Evolutionary conservation across 2,888 invertebrate genomes (phyloP).

Genomic region (Oscheius sp.): DNA sequence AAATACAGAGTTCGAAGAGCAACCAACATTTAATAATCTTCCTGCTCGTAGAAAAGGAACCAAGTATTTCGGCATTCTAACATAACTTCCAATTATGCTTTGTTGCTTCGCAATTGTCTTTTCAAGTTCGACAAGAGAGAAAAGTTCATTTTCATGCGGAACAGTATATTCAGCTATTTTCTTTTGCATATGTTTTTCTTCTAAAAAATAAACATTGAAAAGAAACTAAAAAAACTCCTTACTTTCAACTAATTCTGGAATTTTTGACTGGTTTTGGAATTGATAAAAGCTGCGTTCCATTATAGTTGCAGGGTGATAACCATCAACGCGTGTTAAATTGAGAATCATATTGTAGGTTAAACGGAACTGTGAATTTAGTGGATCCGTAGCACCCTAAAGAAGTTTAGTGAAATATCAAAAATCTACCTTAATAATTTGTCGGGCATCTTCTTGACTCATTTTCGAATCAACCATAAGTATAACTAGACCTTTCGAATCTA

Average conservation of each 20-base stretch:
- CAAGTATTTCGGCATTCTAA: slow-evolving; percentile 84
- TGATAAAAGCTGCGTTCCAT: slow-evolving; percentile 96
- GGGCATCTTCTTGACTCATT: slow-evolving; percentile 77
- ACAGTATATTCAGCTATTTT: background rate
- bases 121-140: background rate
- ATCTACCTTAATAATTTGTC: slow-evolving; percentile 74
- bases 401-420: background rate
- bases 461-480: slow-evolving; percentile 98
- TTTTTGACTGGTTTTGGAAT: slow-evolving; percentile 89
- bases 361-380: slow-evolving; percentile 98
- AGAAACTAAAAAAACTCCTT: slow-evolving; percentile 71
- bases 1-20: slow-evolving; percentile 4
- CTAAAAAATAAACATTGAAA: background rate
- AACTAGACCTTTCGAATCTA: slow-evolving; percentile 94
- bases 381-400: slow-evolving; percentile 88
- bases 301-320: slow-evolving; percentile 99
- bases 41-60: slow-evolving; percentile 94
- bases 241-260: slow-evolving; percentile 89
- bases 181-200: background rate
- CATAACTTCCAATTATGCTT: too few relatives aligned
- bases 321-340: slow-evolving; percentile 87
- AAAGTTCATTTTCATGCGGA: background rate
- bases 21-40: slow-evolving; percentile 83
- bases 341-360: slow-evolving; percentile 99
- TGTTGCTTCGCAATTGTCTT: slow-evolving; percentile 80